Conservation (phyloP, 2,113 vertebrate species). For the Mustelus asterias region DNA sequence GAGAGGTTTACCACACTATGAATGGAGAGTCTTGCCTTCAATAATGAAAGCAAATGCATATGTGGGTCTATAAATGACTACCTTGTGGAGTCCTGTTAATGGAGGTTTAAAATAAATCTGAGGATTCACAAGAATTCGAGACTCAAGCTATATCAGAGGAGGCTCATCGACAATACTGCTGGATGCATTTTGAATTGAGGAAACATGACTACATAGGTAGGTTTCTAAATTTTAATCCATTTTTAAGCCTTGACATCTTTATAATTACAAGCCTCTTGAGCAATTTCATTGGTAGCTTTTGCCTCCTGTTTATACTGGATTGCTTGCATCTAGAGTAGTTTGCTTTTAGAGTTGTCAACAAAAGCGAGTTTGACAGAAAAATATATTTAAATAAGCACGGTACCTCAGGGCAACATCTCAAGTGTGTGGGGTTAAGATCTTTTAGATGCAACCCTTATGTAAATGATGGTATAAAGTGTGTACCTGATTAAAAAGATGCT, state of each 20-base stretch:
- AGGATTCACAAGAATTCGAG: not conserved
- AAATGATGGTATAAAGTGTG: not conserved
- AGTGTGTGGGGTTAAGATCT: not conserved
- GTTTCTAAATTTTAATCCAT: not conserved
- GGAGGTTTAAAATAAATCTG: not conserved
- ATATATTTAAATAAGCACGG: not conserved
- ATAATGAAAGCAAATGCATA: not conserved
- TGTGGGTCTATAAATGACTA: not conserved
- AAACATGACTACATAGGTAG: not conserved
- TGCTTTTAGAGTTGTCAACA: not conserved
- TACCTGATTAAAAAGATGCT: slow-evolving; percentile 97
- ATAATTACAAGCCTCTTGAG: not conserved
- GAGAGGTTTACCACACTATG: not conserved
- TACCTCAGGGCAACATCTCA: not conserved
- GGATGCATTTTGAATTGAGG: not conserved
- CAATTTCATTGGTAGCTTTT: not conserved
- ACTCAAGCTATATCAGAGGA: not conserved
- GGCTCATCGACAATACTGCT: not conserved
- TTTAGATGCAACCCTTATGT: not conserved
- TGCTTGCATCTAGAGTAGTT: not conserved
- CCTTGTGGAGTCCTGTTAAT: not conserved
- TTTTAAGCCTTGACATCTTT: not conserved
- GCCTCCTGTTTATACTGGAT: not conserved
- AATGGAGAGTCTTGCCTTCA: not conserved
- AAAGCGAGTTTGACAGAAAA: not conserved